A percentile compares a stretch with the other conserved stretches of the same genome.
phyloP scores from a whole-genome alignment of 2,888 invertebrate genomes.

The Dione juno region DNA sequence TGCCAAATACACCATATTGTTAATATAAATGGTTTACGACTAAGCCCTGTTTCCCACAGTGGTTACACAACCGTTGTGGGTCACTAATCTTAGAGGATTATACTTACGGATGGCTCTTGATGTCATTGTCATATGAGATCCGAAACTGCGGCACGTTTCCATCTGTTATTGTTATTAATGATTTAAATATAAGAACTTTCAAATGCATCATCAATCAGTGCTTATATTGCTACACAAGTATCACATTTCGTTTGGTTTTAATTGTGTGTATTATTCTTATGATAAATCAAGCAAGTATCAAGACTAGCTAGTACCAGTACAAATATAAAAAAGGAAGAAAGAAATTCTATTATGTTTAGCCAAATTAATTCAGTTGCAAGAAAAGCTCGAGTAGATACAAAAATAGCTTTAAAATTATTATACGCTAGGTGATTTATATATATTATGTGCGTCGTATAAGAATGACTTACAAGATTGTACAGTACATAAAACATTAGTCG shows the following conservation, averaged over 20 bases:
- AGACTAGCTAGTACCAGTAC: too few relatives aligned
- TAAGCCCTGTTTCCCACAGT: constrained; percentile 54
- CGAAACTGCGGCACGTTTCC: constrained; percentile 19
- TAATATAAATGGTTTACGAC: constrained; percentile 16
- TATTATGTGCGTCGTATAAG: not conserved
- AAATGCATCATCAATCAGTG: constrained; percentile 18
- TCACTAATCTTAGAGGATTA: constrained; percentile 58
- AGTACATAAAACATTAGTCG: not conserved
- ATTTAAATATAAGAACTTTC: constrained; percentile 9
- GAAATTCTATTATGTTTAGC: too few relatives aligned
- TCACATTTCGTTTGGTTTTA: not conserved
- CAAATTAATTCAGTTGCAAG: too few relatives aligned
- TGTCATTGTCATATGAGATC: constrained; percentile 33
- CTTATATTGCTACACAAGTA: not conserved
- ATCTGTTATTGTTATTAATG: constrained; percentile 20
- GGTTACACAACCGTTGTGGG: constrained; percentile 38
- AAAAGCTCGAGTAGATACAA: not conserved
- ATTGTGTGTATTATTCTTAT: not conserved
- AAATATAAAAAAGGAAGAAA: too few relatives aligned
- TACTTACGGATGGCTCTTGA: constrained; percentile 27
- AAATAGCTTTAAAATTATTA: not conserved
- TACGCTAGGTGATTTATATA: not conserved
- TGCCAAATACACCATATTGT: constrained; percentile 10
- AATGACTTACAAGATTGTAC: not conserved
- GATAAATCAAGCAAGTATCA: too few relatives aligned